A percentile compares a stretch with the other conserved stretches of the same genome.
These are phyloP conservation scores for Typhlichthys eigenmanni DNA, from an alignment of 2,797 vertebrate species.

Conservation along the genomic window DNA sequence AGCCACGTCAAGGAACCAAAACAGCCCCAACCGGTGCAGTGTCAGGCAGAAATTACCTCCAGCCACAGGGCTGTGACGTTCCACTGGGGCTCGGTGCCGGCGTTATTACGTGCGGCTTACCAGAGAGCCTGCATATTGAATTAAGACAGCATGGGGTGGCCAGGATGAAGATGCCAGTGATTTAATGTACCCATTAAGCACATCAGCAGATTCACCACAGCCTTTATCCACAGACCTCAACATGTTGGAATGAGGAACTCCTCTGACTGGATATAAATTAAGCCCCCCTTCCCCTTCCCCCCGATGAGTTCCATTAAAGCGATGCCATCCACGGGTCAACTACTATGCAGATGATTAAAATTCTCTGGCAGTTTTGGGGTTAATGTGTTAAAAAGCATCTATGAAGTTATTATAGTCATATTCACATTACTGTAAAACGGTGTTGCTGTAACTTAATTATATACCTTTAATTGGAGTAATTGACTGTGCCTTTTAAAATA, in stretches of 20 bases:
- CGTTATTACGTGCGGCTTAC: conserved; percentile 69
- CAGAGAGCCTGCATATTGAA: conserved; percentile 67
- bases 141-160: conserved; percentile 47
- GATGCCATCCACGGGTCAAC: conserved; percentile 24
- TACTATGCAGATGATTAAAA: conserved; percentile 1
- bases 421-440: too few species aligned
- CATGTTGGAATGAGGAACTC: conserved; percentile 22
- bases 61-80: conserved; percentile 42
- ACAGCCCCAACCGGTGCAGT: conserved; percentile 14
- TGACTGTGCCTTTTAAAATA: too few species aligned
- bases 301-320: neutral
- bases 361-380: neutral
- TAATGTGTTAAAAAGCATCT: too few species aligned
- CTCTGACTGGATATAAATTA: conserved; percentile 13
- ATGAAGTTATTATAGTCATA: too few species aligned
- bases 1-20: neutral
- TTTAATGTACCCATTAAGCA: conserved; percentile 66
- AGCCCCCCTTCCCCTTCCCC: conserved; percentile 1
- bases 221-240: conserved; percentile 51
- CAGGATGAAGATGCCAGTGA: conserved; percentile 44
- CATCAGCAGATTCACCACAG: conserved; percentile 59
- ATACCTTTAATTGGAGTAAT: too few species aligned
- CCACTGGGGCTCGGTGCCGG: conserved; percentile 52
- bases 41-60: conserved; percentile 42
- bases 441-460: too few species aligned